These are phyloP conservation scores for Gryon sp. DNA, from an alignment of 1,140 invertebrate genomes.

Conservation along the genomic window DNA sequence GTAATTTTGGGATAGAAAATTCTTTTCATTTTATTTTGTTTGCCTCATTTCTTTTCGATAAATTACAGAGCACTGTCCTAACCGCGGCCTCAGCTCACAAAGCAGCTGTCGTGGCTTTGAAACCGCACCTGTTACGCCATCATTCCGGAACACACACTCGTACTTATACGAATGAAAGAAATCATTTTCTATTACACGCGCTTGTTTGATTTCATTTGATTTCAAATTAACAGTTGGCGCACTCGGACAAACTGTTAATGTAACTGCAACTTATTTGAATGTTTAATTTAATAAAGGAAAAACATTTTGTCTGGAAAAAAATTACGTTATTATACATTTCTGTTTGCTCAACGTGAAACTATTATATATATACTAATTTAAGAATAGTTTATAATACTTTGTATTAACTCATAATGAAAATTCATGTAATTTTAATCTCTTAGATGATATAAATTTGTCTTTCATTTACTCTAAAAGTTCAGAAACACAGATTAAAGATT, in stretches of 20 bases:
- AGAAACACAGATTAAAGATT: no score
- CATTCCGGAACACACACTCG: slow-evolving; percentile 32
- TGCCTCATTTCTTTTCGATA: no score
- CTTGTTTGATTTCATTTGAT: slow-evolving; percentile 42
- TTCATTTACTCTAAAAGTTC: no score
- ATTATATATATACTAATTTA: no score
- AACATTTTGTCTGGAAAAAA: no score
- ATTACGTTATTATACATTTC: no score
- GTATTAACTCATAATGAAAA: no score
- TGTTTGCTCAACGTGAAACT: no score
- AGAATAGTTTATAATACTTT: no score
- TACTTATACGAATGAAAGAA: slow-evolving; percentile 32
- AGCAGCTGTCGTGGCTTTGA: slow-evolving; percentile 55
- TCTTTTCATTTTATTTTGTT: slow-evolving; percentile 14
- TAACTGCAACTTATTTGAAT: neutral
- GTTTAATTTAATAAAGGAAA: neutral
- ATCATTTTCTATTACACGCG: slow-evolving; percentile 27
- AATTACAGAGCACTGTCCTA: slow-evolving; percentile 25
- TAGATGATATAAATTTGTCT: no score
- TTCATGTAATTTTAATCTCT: no score
- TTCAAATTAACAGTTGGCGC: slow-evolving; percentile 20
- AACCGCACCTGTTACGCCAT: slow-evolving; percentile 52
- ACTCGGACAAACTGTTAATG: no score
- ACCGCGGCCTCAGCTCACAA: slow-evolving; percentile 16
- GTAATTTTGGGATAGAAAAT: slow-evolving; percentile 24